Base-by-base conservation (phyloP, 2,797 vertebrate genomes). In the Coracias cyanogaster region DNA sequence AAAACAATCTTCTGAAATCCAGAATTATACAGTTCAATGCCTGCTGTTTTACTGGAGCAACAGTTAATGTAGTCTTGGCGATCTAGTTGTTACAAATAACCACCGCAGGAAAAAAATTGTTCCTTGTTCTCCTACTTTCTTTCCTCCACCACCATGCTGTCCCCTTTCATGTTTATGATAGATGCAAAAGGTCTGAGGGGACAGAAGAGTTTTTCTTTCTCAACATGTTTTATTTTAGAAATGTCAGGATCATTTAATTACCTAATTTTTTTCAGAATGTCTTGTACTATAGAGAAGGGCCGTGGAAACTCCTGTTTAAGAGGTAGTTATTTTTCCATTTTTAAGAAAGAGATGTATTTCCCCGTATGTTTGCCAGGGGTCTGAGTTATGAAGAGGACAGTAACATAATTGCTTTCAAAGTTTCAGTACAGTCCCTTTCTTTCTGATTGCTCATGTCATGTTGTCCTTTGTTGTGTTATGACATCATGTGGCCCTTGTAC, bases 41-140 rank as follows among this genome's bases (percentile, higher is more conserved):
- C 70, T 91, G 57, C 58, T 95, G 28, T 51, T 93, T 95, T 93
- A 78, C 55, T 94, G 72, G 72, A 51, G 87, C 76, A 73, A 76
- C 81, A 52, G 26, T 84, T 93, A 91, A 48, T 35, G 15, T 19
- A 72, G 52, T 64, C 61, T 84, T 25, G 33, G 57, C 89, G 67
- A 49, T 85, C 77, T 73, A 62, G 19, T 51, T 71, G 20, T 88
- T 94, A 88, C 74, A 89, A 86, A 73, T 35, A 7, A 66, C 39
- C 74, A 11, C 31, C 41, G 28, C 7, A 25, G 61, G 21, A 45
- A 66, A 65, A 64, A 88, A 78, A 65, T 4, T 8, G 5, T 20
- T 87, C 45, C n/a, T 85, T 67, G 9, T 79, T 87, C 52, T 15
- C 7, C 22, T 67, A 0, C 62, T 57, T 72, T 41, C 8, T 29